Evolutionary conservation across 2,888 invertebrate species (phyloP), one percentile per base, ranked within the genome.

Genomic region (Andrena camellia): DNA sequence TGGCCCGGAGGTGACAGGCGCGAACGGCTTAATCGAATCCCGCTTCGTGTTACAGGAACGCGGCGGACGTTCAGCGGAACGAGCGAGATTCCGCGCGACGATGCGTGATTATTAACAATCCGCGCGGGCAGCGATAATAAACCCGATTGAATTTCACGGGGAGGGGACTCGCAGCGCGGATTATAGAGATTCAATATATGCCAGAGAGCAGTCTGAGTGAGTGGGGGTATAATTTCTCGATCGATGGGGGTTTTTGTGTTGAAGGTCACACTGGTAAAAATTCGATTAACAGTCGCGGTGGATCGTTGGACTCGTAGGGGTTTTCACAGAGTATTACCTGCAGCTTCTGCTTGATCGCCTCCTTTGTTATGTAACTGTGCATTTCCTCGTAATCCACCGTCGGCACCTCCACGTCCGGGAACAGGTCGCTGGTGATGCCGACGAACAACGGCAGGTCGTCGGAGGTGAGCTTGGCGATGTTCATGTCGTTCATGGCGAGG

Each of bases 401-500:
- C 0, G 98, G 97, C 0, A 97, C 95, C 70, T 96, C 95, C 50
- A 97, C 96, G 1, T 97, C 97, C 0, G 98, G 98, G 94, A 98
- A 98, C 85, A 98, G 96, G 92, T 98, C 98, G 60, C 96, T 95
- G 95, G 98, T 97, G 90, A 98, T 98, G 5, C 97, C 97, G 92
- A 96, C 96, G 93, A 98, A 98, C 1, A 98, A 95, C 0, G 98
- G 98, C 84, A 98, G 95, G 94, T 98, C 98, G 86, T 97, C 96
- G 0, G 97, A 95, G 0, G 98, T 98, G 78, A 98, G 94, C 63
- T 97, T 97, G 0, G 98, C 98, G 60, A 97, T 96, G 93, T 98
- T 98, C 98, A 98, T 98, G 93, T 98, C 98, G 57, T 97, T 97
- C 98, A 98, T 98, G 0, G 98, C 98, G 77, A 98, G 94, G 86